phyloP scores from a whole-genome alignment of 2,888 invertebrate genomes.

The Hirtodrosophila duncani region DNA sequence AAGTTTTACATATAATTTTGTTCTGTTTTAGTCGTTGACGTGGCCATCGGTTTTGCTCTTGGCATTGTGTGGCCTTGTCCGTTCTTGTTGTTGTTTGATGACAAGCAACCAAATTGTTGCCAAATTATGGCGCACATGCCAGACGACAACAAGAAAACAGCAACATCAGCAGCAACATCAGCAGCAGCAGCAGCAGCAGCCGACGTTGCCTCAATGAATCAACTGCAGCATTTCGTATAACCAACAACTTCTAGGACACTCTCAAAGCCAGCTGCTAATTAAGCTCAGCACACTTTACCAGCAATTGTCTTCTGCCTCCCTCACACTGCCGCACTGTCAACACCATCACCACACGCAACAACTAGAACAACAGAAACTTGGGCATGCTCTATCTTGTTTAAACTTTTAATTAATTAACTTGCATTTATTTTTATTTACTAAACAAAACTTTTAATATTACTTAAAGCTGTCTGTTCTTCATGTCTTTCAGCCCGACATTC shows the following conservation, averaged over 20 bases:
- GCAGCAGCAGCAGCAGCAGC: neutral
- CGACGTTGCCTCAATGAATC: slow-evolving; percentile 6
- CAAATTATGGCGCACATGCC: slow-evolving; percentile 38
- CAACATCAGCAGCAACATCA: slow-evolving; percentile 1
- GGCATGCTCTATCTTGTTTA: slow-evolving; percentile 60
- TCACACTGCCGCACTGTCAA: neutral
- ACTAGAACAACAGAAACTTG: slow-evolving; percentile 5
- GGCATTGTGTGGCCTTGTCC: slow-evolving; percentile 52
- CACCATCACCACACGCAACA: slow-evolving; percentile 1
- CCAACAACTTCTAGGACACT: neutral
- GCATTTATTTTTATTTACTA: slow-evolving; percentile 63
- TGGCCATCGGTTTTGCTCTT: slow-evolving; percentile 42
- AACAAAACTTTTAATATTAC: slow-evolving; percentile 52
- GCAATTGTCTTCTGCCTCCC: slow-evolving; percentile 3
- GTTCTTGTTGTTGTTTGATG: slow-evolving; percentile 33
- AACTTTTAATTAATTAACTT: slow-evolving; percentile 69
- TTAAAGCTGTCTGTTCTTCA: neutral
- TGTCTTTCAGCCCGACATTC: too few species aligned
- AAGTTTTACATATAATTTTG: too few species aligned
- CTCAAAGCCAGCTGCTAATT: slow-evolving; percentile 47
- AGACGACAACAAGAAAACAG: slow-evolving; percentile 13
- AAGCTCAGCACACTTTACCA: slow-evolving; percentile 46
- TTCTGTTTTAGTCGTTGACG: slow-evolving; percentile 18
- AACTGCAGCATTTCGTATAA: too few species aligned
- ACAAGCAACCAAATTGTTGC: slow-evolving; percentile 46